Percentiles rank a stretch among this genome's conserved stretches.
These are phyloP conservation scores for Platynereis dumerilii DNA, from an alignment of 2,888 invertebrate genomes.

Conservation along the genomic window DNA sequence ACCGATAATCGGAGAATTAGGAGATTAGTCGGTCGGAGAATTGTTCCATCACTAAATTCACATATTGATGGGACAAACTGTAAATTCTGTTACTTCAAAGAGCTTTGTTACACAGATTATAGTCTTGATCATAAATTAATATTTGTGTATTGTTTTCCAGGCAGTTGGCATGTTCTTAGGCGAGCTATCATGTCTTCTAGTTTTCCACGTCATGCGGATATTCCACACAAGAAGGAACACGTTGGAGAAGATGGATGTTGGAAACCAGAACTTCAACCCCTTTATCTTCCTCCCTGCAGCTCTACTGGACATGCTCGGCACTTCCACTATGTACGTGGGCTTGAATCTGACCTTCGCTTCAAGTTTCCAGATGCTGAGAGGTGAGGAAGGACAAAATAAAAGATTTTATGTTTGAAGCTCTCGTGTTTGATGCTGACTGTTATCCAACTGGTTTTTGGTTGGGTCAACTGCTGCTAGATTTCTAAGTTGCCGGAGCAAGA, in stretches of 20 bases:
- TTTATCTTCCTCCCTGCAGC: constrained; percentile 84
- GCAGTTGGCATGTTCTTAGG: constrained; percentile 92
- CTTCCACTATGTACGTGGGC: constrained; percentile 89
- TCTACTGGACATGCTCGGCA: constrained; percentile 86
- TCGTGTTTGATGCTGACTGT: too few species aligned
- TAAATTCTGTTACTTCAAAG: too few species aligned
- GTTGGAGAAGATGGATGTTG: constrained; percentile 29
- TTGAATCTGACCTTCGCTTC: constrained; percentile 89
- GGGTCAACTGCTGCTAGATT: too few species aligned
- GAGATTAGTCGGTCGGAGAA: too few species aligned
- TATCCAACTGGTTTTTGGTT: too few species aligned
- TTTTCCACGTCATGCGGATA: constrained; percentile 75
- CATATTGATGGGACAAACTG: too few species aligned
- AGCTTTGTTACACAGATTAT: too few species aligned
- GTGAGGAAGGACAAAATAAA: constrained; percentile 64
- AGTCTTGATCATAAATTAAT: neutral
- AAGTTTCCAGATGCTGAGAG: constrained; percentile 95
- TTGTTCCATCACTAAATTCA: too few species aligned
- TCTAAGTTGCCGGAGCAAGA: too few species aligned
- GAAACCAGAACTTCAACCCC: constrained; percentile 74
- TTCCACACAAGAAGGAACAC: constrained; percentile 64
- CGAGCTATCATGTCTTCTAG: constrained; percentile 84
- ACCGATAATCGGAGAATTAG: too few species aligned
- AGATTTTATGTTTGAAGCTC: too few species aligned
- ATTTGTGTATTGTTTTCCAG: constrained; percentile 44